A percentile compares a stretch with the other conserved stretches of the same genome.
These are phyloP conservation scores for Brachionichthys hirsutus DNA, from an alignment of 2,113 vertebrate genomes.

Conservation along the genomic window DNA sequence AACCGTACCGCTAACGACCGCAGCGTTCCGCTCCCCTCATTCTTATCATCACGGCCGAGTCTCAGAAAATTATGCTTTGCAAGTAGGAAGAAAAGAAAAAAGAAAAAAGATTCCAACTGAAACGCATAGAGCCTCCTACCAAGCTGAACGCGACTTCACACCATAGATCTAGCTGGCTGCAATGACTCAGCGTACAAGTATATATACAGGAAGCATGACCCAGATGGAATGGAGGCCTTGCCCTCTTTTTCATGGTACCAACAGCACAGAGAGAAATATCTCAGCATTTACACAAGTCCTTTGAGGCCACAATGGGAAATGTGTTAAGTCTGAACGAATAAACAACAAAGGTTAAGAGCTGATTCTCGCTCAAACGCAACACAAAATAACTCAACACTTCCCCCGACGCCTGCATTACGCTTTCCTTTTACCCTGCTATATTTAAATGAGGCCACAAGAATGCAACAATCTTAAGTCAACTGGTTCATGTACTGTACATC, in stretches of 20 bases:
- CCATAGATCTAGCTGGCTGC: constrained; percentile 41
- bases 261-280: constrained; percentile 36
- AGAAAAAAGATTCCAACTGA: constrained; percentile 43
- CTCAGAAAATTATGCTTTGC: constrained; percentile 38
- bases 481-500: constrained; percentile 37
- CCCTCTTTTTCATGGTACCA: constrained; percentile 22
- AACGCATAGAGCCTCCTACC: constrained; percentile 24
- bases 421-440: no score
- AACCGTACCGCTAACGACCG: constrained; percentile 23
- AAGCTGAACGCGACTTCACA: constrained; percentile 60
- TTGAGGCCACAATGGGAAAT: constrained; percentile 15
- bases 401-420: no score
- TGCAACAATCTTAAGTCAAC: no score
- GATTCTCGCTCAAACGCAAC: no score
- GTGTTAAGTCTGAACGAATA: constrained; percentile 6
- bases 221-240: constrained; percentile 55
- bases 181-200: constrained; percentile 65
- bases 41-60: constrained; percentile 37
- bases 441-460: no score
- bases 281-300: constrained; percentile 14
- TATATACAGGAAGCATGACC: constrained; percentile 52
- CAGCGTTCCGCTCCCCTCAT: constrained; percentile 40
- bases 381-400: no score
- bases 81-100: constrained; percentile 39
- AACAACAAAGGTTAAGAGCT: constrained; percentile 12